Evolutionary conservation across 2,113 vertebrate species (phyloP).

Genomic region (Malurus alboscapulatus): DNA sequence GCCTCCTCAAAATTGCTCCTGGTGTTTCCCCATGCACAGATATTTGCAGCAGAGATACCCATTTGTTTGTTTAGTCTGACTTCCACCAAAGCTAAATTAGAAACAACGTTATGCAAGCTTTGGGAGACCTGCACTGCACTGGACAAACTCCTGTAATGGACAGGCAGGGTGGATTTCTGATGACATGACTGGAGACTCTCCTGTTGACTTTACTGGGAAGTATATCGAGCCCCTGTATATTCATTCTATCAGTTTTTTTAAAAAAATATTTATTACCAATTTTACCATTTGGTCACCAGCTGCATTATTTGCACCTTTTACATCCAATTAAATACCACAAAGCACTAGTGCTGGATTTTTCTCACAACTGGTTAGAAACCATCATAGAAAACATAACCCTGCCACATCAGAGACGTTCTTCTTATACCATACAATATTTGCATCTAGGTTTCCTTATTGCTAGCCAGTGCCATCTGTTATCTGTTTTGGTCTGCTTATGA

Average conservation of each 20-base stretch:
- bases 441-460: conserved; percentile 50
- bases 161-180: not conserved
- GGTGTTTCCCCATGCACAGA: conserved; percentile 1
- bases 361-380: conserved; percentile 8
- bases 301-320: not conserved
- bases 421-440: not conserved
- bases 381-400: conserved; percentile 40
- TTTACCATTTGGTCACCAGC: not conserved
- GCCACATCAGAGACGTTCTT: conserved; percentile 3
- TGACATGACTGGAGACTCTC: not conserved
- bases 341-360: not conserved
- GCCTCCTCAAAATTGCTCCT: not conserved
- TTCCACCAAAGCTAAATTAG: not conserved
- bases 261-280: not conserved
- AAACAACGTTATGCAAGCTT: not conserved
- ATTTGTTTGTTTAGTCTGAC: not conserved
- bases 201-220: not conserved
- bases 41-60: not conserved
- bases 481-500: conserved; percentile 49
- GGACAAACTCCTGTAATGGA: not conserved
- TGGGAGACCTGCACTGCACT: not conserved
- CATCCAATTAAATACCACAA: not conserved
- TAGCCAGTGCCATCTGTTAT: conserved; percentile 52
- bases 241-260: not conserved
- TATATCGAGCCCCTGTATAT: fast-evolving